Evolutionary conservation across 2,797 vertebrate species (phyloP).

Genomic region (Linurgus olivaceus): DNA sequence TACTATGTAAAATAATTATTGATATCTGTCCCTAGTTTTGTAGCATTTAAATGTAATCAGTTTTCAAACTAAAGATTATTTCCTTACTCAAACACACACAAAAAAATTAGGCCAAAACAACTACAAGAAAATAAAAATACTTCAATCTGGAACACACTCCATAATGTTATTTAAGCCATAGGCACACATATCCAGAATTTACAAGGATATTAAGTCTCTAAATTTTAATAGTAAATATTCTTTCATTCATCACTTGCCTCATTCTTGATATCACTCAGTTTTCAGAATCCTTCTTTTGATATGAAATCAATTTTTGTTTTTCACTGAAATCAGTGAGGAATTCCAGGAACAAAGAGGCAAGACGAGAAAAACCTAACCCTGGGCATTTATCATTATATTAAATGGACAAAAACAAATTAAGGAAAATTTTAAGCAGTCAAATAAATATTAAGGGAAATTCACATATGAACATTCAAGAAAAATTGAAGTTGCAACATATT

Average conservation of each 20-base stretch:
- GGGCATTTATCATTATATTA: not conserved
- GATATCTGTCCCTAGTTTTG: not conserved
- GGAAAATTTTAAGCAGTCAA: not conserved
- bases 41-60: not conserved
- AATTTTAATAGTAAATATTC: not conserved
- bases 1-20: not conserved
- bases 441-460: not conserved
- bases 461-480: not conserved
- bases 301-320: not conserved
- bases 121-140: not conserved
- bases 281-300: not conserved
- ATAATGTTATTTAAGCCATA: not conserved
- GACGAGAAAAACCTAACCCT: fast-evolving
- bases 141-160: not conserved
- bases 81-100: not conserved
- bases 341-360: not conserved
- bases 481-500: not conserved
- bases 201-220: not conserved
- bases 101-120: not conserved
- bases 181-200: not conserved
- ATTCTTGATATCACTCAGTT: not conserved
- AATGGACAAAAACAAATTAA: not conserved
- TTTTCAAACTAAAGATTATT: not conserved
- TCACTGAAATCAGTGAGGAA: not conserved
- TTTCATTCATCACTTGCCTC: not conserved